These are phyloP conservation scores for Gymnoscelis rufifasciata DNA, from an alignment of 2,888 invertebrate species.

Conservation along the genomic window DNA sequence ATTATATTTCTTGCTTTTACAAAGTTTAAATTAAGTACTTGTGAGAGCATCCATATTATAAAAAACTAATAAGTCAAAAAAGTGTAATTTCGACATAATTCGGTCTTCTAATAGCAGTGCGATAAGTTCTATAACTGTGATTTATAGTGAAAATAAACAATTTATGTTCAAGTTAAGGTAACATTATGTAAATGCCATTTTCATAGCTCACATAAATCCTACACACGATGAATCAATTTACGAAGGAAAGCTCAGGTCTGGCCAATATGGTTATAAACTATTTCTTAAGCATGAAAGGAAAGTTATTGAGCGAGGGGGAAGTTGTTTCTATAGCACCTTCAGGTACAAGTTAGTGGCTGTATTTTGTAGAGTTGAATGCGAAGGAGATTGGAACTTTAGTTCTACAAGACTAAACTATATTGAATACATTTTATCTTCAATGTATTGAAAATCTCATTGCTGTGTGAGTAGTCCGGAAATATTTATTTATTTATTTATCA, in stretches of 20 bases:
- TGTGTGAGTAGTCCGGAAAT: too few species aligned
- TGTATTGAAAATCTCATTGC: too few species aligned
- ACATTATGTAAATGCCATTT: conserved; percentile 1
- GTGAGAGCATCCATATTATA: too few species aligned
- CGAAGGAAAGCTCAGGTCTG: background rate
- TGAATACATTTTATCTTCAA: too few species aligned
- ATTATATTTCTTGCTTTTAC: too few species aligned
- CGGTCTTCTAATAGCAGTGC: too few species aligned
- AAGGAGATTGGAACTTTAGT: background rate
- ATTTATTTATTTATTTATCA: too few species aligned
- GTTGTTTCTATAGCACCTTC: conserved; percentile 6
- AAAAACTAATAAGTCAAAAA: too few species aligned
- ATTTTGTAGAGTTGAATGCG: conserved; percentile 1
- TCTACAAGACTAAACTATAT: too few species aligned
- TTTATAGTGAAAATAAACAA: conserved; percentile 1
- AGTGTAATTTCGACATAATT: too few species aligned
- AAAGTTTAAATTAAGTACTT: too few species aligned
- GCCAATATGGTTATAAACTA: too few species aligned
- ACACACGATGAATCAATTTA: conserved; percentile 3
- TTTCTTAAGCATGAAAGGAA: background rate
- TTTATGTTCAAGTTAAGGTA: conserved; percentile 3
- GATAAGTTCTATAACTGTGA: background rate
- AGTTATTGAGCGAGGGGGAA: background rate
- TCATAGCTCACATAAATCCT: conserved; percentile 5
- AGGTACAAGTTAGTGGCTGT: conserved; percentile 4